Evolutionary conservation across 2,797 vertebrate genomes (phyloP).

Genomic region (Zenarchopterus dispar): DNA sequence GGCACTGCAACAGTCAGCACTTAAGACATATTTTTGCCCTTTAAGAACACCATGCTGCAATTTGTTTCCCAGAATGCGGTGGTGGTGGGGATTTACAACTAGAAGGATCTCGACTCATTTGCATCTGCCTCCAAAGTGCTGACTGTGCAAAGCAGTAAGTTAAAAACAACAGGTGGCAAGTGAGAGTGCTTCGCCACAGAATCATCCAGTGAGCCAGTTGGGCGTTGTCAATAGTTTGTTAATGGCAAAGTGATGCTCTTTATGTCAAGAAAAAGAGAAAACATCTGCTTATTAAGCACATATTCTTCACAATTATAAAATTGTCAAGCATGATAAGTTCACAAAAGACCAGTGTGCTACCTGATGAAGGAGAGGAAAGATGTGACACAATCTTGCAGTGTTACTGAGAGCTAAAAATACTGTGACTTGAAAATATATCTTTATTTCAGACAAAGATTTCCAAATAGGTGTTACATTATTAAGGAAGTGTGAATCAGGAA

Average conservation of each 20-base stretch:
- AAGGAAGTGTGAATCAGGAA: constrained; percentile 21
- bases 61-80: constrained; percentile 25
- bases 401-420: constrained; percentile 5
- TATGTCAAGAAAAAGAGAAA: constrained; percentile 59
- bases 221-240: constrained; percentile 84
- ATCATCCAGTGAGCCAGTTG: constrained; percentile 78
- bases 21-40: constrained; percentile 36
- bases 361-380: constrained; percentile 43
- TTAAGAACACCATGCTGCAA: constrained; percentile 22
- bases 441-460: neutral
- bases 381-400: constrained; percentile 37
- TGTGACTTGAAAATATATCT: constrained; percentile 34
- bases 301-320: constrained; percentile 68
- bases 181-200: constrained; percentile 79
- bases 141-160: constrained; percentile 78
- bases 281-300: constrained; percentile 62
- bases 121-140: constrained; percentile 76
- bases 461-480: constrained; percentile 29
- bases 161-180: constrained; percentile 76
- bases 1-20: constrained; percentile 81
- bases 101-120: constrained; percentile 55
- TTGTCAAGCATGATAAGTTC: constrained; percentile 83
- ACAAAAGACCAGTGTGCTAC: constrained; percentile 62
- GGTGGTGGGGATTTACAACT: constrained; percentile 33
- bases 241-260: constrained; percentile 80